Percentiles rank a stretch among this genome's conserved stretches.
Conservation (phyloP, 1,140 invertebrate species). For the Lucilia cuprina region DNA sequence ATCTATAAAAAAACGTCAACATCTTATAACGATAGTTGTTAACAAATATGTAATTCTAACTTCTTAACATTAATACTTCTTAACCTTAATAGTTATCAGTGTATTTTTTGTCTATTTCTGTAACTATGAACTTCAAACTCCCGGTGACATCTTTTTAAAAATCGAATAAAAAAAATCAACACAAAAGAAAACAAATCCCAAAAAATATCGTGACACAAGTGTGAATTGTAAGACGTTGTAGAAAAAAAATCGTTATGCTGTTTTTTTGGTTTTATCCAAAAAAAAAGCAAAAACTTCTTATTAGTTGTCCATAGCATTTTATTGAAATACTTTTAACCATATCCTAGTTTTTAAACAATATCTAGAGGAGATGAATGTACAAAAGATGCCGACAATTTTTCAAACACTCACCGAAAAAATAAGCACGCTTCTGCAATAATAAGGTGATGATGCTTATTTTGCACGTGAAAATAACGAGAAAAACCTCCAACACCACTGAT, state of each 20-base stretch:
- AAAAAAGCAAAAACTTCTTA: too few species aligned
- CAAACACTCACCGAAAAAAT: slow-evolving; percentile 25
- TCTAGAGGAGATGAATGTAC: slow-evolving; percentile 26
- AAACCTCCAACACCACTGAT: background rate
- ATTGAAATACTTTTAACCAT: slow-evolving; percentile 26
- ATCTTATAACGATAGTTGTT: too few species aligned
- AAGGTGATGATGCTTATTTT: slow-evolving; percentile 24
- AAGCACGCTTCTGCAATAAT: slow-evolving; percentile 30
- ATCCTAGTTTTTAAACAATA: slow-evolving; percentile 26
- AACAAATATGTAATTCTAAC: too few species aligned
- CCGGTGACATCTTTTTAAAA: slow-evolving; percentile 8
- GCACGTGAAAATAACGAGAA: slow-evolving; percentile 18
- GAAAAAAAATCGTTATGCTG: background rate
- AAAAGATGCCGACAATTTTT: slow-evolving; percentile 29
- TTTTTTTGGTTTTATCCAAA: background rate
- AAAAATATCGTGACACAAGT: slow-evolving; percentile 32
- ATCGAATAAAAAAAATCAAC: background rate
- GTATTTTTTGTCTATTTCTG: background rate
- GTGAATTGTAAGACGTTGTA: slow-evolving; percentile 25
- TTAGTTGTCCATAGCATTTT: slow-evolving; percentile 31
- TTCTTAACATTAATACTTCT: background rate
- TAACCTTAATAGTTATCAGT: background rate
- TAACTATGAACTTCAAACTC: slow-evolving; percentile 32
- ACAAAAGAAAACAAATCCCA: background rate
- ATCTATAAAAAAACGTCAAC: too few species aligned